These are phyloP conservation scores for Metalampra italica DNA, from an alignment of 2,888 invertebrate genomes.

Conservation along the genomic window DNA sequence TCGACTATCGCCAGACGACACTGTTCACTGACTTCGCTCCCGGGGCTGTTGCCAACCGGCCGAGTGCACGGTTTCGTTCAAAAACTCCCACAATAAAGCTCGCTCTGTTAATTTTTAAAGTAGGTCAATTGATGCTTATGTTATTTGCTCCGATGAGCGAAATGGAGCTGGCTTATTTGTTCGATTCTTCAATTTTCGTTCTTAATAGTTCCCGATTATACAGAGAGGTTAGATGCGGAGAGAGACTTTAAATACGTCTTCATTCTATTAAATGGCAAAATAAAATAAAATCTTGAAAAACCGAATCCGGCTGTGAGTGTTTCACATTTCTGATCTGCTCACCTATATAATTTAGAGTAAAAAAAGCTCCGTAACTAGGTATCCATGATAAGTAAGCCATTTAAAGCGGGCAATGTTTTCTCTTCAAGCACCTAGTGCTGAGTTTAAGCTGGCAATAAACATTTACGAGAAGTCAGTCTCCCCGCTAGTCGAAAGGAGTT, in stretches of 20 bases:
- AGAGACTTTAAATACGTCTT: background rate
- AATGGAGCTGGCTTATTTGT: slow-evolving; percentile 6
- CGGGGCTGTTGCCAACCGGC: slow-evolving; percentile 9
- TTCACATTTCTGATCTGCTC: no score
- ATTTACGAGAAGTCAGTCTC: slow-evolving; percentile 34
- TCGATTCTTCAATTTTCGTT: background rate
- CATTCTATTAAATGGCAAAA: no score
- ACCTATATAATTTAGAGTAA: no score
- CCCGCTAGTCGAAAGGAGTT: slow-evolving; percentile 24
- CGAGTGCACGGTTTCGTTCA: slow-evolving; percentile 3
- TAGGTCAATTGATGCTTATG: slow-evolving; percentile 5
- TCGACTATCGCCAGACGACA: slow-evolving; percentile 5
- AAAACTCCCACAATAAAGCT: slow-evolving; percentile 7
- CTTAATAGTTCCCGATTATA: background rate
- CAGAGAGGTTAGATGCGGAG: background rate
- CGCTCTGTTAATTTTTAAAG: slow-evolving; percentile 5
- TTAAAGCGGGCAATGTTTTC: background rate
- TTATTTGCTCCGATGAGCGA: slow-evolving; percentile 16
- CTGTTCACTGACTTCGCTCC: slow-evolving; percentile 23
- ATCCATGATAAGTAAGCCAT: background rate
- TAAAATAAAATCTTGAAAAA: no score
- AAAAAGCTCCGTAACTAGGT: background rate
- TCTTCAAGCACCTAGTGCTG: slow-evolving; percentile 7
- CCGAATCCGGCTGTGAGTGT: no score
- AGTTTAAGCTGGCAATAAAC: slow-evolving; percentile 34